Percentiles rank a stretch among this genome's conserved stretches.
Evolutionary conservation across 35 echinoderm and acorn worm species (phyloP).

Genomic region (Apostichopus japonicus): DNA sequence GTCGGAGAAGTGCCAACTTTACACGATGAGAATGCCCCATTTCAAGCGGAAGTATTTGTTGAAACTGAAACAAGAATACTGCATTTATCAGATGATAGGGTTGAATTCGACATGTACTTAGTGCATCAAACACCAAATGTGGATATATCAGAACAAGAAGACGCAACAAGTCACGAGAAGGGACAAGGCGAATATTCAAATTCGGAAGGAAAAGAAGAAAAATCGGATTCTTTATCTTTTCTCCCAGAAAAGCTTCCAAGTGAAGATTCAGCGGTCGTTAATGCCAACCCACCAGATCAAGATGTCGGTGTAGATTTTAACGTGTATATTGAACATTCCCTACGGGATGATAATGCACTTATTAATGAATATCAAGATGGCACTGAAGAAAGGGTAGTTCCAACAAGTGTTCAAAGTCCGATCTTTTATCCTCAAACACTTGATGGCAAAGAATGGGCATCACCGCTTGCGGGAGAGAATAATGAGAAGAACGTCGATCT

Average conservation of each 20-base stretch:
- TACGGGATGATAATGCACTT: not conserved
- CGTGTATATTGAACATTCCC: not conserved
- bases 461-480: too few relatives aligned
- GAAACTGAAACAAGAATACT: conserved; percentile 9
- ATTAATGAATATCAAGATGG: not conserved
- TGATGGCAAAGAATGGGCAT: not conserved
- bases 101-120: conserved; percentile 9
- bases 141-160: not conserved
- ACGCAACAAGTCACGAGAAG: not conserved
- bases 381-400: not conserved
- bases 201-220: too few relatives aligned
- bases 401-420: not conserved
- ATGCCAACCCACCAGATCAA: not conserved
- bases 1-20: not conserved
- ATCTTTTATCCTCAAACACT: not conserved
- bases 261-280: not conserved
- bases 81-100: conserved; percentile 6
- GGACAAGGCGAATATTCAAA: not conserved
- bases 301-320: not conserved
- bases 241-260: too few relatives aligned
- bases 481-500: not conserved
- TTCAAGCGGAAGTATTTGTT: not conserved
- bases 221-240: too few relatives aligned
- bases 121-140: not conserved
- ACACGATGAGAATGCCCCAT: not conserved